Evolutionary conservation across 1,140 invertebrate species (phyloP), one percentile per base, ranked within the genome.

Genomic region (Drosophila obscura): DNA sequence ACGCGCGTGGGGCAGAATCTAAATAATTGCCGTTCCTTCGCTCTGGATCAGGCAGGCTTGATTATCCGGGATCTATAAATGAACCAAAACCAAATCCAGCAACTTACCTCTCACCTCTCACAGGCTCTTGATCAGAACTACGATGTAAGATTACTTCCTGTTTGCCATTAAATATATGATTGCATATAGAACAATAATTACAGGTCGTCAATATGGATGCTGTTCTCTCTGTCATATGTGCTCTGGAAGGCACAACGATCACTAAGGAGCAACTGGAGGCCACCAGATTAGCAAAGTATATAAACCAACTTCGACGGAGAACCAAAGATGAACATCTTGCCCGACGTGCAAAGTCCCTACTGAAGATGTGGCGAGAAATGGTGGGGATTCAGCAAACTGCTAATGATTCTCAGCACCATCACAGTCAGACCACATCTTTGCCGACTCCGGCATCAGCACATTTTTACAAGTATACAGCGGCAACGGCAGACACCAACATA

Each of bases 161-260:
- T 50, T n/a, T 19, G 13, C 9, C 19, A 7, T 15, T 19, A 45
- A 55, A 26, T 44, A 6, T 16, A 9, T n/a, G 15, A 56, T 53
- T 58, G 16, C 9, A 22, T 52, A 24, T 11, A 39, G 35, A 15
- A 16, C 15, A 19, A 35, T 51, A 7, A 51, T 64, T 72, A 16
- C 91, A 99, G 97, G 97, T 99, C 94, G 95, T 97, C 94, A 96
- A 98, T 94, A 97, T 98, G 96, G 95, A 95, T 91, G 94, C 95
- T 91, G 97, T 98, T 93, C 94, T 97, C 93, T 96, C 98, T 93
- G 96, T 98, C 93, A 97, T 99, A 93, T 95, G 96, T 92, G 94
- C 96, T 91, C 94, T 98, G 95, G 98, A 99, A 94, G 96, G 95
- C 93, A 96, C 96, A 92, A 94, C 96, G 92, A 97, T 99, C 93